Base-by-base conservation (phyloP, 1,140 invertebrate species). In the Pseudomyrmex gracilis region DNA sequence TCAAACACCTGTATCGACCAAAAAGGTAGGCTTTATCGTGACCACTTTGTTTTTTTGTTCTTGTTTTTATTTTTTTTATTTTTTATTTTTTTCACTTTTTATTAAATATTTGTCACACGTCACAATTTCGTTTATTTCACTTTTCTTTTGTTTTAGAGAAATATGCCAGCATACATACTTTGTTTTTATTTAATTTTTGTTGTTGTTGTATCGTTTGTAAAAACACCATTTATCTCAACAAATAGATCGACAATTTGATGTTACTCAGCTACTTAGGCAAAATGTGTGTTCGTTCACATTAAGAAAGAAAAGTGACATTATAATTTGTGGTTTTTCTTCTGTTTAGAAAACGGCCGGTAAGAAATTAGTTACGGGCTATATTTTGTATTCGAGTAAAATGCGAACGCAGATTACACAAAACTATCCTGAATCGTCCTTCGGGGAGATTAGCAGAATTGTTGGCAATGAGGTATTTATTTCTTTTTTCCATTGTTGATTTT, bases 301-400 rank as follows among this genome's bases (percentile, higher is more conserved):
- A 55, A 15, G 47, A 34, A 34, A 67, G 53, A 78, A 60, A 83
- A 86, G 73, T 86, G 84, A 61, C 85, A 90, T 93, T 93, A 90
- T 92, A 93, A 92, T 93, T 93, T 93, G 83, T 93, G 90, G 93
- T 88, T 94, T 84, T 90, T 93, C 90, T 93, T 94, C 92, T 94
- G 93, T 94, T 94, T 94, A 96, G 95, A 98, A 98, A 95, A 95
- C 96, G 92, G 95, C 95, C 87, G 96, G 96, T 87, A 97, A 97
- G 94, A 98, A 98, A 95, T 95, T 99, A 86, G 97, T 99, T 83
- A 99, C 98, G 90, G 99, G 99, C 12, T 99, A 99, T 94, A 99
- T 99, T 91, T 96, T 99, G 34, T 99, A 99, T 95, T 99, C 99
- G 15, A 97, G 98, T 93, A 99, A 99, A 95, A 97, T 99, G 53